Evolutionary conservation across 1,140 invertebrate genomes (phyloP).

Genomic region (Maconellicoccus hirsutus): DNA sequence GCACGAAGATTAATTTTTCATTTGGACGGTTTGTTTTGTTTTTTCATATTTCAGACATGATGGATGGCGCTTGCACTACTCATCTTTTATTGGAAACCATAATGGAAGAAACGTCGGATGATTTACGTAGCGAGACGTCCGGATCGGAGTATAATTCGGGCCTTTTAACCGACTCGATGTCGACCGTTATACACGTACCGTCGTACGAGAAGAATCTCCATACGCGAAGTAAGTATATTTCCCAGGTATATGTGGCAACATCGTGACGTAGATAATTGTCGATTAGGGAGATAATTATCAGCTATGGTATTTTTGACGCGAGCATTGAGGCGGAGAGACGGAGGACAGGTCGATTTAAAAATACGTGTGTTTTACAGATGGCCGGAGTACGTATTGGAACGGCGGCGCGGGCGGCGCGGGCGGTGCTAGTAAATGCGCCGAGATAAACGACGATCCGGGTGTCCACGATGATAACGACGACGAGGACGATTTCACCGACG

Average conservation of each 20-base stretch:
- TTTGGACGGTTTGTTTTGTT: not conserved
- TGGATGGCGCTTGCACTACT: conserved; percentile 37
- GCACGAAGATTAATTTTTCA: not conserved
- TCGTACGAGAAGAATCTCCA: conserved; percentile 13
- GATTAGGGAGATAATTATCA: no score
- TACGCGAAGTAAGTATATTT: not conserved
- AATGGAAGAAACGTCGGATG: conserved; percentile 63
- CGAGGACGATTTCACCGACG: conserved; percentile 27
- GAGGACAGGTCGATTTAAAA: no score
- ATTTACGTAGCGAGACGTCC: conserved; percentile 52
- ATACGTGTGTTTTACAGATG: no score
- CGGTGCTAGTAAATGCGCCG: conserved; percentile 28
- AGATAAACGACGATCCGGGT: conserved; percentile 36
- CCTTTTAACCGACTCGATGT: not conserved
- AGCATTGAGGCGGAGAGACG: no score
- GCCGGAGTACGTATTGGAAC: conserved; percentile 37
- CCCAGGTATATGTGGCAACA: not conserved
- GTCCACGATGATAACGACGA: conserved; percentile 37
- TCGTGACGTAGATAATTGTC: no score
- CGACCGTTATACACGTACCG: conserved; percentile 27
- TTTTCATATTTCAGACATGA: not conserved
- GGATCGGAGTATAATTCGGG: conserved; percentile 10
- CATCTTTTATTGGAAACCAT: conserved; percentile 57
- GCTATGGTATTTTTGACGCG: no score
- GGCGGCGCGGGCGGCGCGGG: conserved; percentile 42